These are phyloP conservation scores for Pseudococcus longispinus DNA, from an alignment of 2,888 invertebrate species.

Conservation along the genomic window DNA sequence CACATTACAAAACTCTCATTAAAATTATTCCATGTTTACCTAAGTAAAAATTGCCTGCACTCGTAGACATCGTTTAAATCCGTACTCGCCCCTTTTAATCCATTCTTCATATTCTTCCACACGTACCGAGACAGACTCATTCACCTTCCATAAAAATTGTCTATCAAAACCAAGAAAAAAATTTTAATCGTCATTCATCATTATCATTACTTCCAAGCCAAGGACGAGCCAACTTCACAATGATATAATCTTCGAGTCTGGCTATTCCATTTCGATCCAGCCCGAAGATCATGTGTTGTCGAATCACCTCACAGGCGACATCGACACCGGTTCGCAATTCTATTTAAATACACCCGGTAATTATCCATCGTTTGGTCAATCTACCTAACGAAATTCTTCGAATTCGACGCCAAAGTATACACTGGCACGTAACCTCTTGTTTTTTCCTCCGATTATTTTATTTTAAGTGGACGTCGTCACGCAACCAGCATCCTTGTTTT, in stretches of 20 bases:
- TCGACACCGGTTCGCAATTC: conserved; percentile 4
- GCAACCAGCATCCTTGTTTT: conserved; percentile 20
- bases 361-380: background rate
- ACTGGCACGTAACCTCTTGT: background rate
- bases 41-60: background rate
- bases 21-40: background rate
- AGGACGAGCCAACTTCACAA: background rate
- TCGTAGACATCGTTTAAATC: background rate
- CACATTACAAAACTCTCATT: background rate
- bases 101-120: background rate
- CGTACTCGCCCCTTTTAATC: background rate
- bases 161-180: background rate
- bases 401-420: conserved; percentile 4
- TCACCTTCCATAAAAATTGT: background rate
- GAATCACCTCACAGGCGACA: background rate
- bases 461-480: background rate
- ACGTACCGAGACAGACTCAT: background rate
- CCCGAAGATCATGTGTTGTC: background rate
- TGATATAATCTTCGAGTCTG: background rate
- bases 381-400: background rate
- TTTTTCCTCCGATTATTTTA: no score
- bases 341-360: background rate
- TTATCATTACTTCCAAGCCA: background rate
- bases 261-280: background rate
- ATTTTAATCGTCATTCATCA: background rate